Evolutionary conservation across 2,888 invertebrate genomes (phyloP).

Genomic region (Eurytoma adleriae): DNA sequence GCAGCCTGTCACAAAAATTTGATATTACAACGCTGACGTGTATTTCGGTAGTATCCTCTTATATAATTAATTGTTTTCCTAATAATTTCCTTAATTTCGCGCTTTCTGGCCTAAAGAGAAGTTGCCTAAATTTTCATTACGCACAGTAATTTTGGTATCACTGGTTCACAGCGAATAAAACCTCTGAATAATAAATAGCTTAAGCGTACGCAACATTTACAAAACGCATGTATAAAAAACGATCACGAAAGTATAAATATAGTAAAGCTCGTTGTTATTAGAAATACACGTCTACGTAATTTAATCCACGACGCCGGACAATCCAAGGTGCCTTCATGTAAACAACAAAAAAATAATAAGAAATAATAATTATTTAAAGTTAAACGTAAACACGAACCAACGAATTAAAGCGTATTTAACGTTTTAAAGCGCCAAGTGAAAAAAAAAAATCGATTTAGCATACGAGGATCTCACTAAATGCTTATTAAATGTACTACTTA

Average conservation of each 20-base stretch:
- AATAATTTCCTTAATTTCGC: conserved; percentile 34
- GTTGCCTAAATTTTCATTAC: conserved; percentile 43
- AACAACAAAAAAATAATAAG: conserved; percentile 43
- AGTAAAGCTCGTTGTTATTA: conserved; percentile 43
- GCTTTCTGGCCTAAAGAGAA: conserved; percentile 28
- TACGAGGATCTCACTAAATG: conserved; percentile 54
- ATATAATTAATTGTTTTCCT: conserved; percentile 24
- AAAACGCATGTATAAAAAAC: conserved; percentile 44
- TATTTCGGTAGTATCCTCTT: conserved; percentile 51
- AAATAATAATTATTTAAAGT: conserved; percentile 40
- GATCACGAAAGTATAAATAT: conserved; percentile 19
- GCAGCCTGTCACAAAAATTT: conserved; percentile 46
- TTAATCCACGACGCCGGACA: conserved; percentile 36
- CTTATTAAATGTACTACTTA: conserved; percentile 52
- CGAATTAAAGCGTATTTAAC: conserved; percentile 3
- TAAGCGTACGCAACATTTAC: conserved; percentile 50
- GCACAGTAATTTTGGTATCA: conserved; percentile 51
- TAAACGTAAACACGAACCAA: conserved; percentile 44
- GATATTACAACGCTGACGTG: conserved; percentile 55
- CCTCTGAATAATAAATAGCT: conserved; percentile 55
- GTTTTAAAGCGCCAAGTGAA: conserved; percentile 42
- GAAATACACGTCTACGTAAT: conserved; percentile 56
- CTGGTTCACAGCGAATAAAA: conserved; percentile 45
- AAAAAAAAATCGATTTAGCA: conserved; percentile 47
- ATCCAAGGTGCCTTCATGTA: conserved; percentile 40